phyloP scores from a whole-genome alignment of 2,113 vertebrate genomes.

The Craseonycteris thonglongyai region DNA sequence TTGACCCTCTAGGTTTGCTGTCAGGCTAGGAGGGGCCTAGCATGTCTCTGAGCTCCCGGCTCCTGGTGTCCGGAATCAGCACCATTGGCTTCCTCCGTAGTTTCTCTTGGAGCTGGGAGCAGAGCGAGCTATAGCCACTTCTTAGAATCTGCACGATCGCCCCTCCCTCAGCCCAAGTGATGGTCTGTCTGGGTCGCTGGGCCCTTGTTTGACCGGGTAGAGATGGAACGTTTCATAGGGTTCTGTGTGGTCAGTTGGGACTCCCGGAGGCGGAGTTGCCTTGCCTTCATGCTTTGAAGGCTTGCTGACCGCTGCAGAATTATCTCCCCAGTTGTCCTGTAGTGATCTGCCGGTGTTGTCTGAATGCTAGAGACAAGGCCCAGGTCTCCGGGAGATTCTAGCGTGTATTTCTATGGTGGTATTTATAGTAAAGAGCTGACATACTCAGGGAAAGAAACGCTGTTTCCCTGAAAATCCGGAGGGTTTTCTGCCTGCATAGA shows the following conservation, averaged over 20 bases:
- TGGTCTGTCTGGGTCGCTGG: background rate
- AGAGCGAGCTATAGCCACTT: background rate
- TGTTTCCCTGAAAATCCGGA: background rate
- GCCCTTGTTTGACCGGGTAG: background rate
- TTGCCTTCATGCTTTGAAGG: accelerated
- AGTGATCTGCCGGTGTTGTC: background rate
- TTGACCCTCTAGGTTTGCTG: background rate
- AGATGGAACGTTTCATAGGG: background rate
- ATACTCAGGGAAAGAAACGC: background rate
- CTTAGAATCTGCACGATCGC: background rate
- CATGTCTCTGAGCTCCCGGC: background rate
- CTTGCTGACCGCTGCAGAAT: background rate
- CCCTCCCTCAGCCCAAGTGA: background rate
- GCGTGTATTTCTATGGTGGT: background rate
- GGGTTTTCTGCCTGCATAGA: background rate
- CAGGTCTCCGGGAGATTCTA: background rate
- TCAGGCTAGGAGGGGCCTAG: background rate
- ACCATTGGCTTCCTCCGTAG: background rate
- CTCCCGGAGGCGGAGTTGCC: background rate
- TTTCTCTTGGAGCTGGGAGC: background rate
- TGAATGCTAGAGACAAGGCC: background rate
- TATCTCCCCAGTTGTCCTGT: background rate
- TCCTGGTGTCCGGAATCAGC: background rate
- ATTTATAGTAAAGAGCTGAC: background rate
- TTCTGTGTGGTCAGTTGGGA: background rate